Base-by-base conservation (phyloP, 2,797 vertebrate species). In the Falco biarmicus region DNA sequence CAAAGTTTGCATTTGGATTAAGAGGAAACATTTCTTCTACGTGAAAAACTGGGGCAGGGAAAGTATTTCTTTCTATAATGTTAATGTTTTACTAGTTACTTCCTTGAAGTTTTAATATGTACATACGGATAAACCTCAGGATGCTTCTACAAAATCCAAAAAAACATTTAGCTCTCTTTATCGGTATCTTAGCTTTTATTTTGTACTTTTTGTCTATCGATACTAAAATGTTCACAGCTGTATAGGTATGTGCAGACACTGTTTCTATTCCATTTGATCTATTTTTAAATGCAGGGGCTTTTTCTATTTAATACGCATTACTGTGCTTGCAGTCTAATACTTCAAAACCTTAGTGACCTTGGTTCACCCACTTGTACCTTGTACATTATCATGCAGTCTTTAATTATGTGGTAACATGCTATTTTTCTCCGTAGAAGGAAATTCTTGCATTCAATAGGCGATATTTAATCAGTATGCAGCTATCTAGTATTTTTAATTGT, bases 261-360 rank as follows among this genome's bases (percentile, higher is more conserved):
- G 89, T 56, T 95, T 71, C 91, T 85, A 2, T 43, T 80, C 53
- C 85, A 63, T 86, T 89, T 81, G 92, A 84, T 93, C 76, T 97
- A 31, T 81, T 91, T 95, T 95, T 88, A 79, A 73, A 84, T 81
- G 76, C 84, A 81, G 41, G 73, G 61, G 48, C 78, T 94, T 87
- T 93, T 39, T 69, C 89, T 90, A 25, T 97, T 81, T 88, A 94
- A 92, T 95, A 73, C 66, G 64, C 71, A 77, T 96, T 92, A 77
- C 89, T 63, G 70, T 69, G 75, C 79, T 80, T 41, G 75, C 5
- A 88, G 56, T 41, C 61, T 91, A 88, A 31, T 81, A 9, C 59
- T 96, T 89, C 86, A 81, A 85, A 89, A 90, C 94, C 90, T 94
- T 69, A 32, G 80, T 90, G 94, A 86, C 95, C 94, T 92, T 78